Conservation (phyloP, 1,140 invertebrate genomes). For the Hyles euphorbiae region DNA sequence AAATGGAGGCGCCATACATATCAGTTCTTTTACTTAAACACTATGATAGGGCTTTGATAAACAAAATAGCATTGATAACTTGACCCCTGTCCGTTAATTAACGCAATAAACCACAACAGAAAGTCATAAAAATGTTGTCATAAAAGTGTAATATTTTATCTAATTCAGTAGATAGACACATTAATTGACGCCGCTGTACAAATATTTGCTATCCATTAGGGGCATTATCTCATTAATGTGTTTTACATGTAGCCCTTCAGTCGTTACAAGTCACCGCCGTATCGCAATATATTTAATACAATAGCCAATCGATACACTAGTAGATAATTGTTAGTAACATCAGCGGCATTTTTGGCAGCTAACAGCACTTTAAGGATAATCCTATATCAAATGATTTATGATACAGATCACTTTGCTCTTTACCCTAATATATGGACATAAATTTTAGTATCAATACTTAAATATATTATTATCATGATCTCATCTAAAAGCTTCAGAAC, state of each 20-base stretch:
- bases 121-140: slow-evolving; percentile 7
- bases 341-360: background rate
- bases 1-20: slow-evolving; percentile 1
- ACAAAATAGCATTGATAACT: slow-evolving; percentile 6
- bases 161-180: slow-evolving; percentile 8
- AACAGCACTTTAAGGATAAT: background rate
- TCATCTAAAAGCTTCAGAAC: too few species aligned
- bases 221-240: slow-evolving; percentile 21
- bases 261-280: slow-evolving; percentile 11
- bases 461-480: too few species aligned
- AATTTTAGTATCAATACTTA: too few species aligned
- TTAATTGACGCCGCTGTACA: slow-evolving; percentile 8
- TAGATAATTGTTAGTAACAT: background rate
- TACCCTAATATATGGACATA: too few species aligned
- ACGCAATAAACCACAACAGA: slow-evolving; percentile 10
- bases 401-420: too few species aligned
- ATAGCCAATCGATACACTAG: slow-evolving; percentile 1
- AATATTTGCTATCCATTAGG: slow-evolving; percentile 26
- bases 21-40: background rate
- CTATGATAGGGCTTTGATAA: slow-evolving; percentile 3
- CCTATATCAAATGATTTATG: too few species aligned
- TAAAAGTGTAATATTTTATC: slow-evolving; percentile 10
- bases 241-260: slow-evolving; percentile 21
- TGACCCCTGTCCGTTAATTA: slow-evolving; percentile 9
- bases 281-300: slow-evolving; percentile 12